A percentile compares a stretch with the other conserved stretches of the same genome.
Conservation (phyloP, 2,888 invertebrate genomes). For the Eristalinus sepulchralis region DNA sequence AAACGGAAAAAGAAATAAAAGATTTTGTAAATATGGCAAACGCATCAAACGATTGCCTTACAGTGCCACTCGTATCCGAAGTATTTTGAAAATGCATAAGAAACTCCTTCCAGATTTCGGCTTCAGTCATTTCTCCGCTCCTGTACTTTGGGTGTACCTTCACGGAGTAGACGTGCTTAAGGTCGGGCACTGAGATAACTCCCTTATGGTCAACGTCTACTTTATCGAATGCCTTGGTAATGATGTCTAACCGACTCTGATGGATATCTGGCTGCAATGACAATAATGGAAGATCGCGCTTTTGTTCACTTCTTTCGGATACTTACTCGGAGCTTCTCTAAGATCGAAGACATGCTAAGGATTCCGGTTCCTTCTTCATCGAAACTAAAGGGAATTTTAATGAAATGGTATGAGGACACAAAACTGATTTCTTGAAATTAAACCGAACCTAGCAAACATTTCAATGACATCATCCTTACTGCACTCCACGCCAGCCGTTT, state of each 20-base stretch:
- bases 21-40: not conserved
- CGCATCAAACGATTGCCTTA: constrained; percentile 77
- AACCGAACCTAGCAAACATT: constrained; percentile 76
- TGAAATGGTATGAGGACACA: too few relatives aligned
- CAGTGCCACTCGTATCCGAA: constrained; percentile 86
- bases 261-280: constrained; percentile 88
- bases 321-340: constrained; percentile 89
- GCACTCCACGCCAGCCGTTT: constrained; percentile 88
- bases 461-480: constrained; percentile 81
- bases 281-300: not conserved
- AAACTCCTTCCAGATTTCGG: constrained; percentile 89
- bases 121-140: constrained; percentile 93
- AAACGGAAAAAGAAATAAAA: not conserved
- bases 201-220: constrained; percentile 93
- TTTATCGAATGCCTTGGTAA: constrained; percentile 91
- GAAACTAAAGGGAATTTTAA: constrained; percentile 81
- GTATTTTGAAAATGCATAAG: constrained; percentile 92
- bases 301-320: constrained; percentile 59
- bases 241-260: constrained; percentile 86
- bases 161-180: constrained; percentile 90
- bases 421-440: not conserved
- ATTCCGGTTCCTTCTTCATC: constrained; percentile 91
- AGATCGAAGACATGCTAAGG: constrained; percentile 93
- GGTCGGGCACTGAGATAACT: constrained; percentile 88
- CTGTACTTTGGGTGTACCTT: constrained; percentile 90